These are phyloP conservation scores for Bubo scandiacus DNA, from an alignment of 2,113 vertebrate species.

Conservation along the genomic window DNA sequence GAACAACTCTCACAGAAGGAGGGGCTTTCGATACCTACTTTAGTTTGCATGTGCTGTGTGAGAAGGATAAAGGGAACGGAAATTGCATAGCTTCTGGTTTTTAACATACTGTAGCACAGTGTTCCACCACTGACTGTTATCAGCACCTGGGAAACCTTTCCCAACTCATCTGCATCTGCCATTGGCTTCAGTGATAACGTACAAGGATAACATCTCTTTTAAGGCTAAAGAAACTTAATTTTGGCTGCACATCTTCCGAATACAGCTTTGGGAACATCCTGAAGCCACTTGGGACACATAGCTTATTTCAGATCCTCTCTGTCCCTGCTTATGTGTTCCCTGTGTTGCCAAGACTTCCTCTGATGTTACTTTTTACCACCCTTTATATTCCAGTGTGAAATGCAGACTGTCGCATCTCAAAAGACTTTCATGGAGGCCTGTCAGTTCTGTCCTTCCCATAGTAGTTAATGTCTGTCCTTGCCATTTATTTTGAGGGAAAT, in stretches of 20 bases:
- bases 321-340: not conserved
- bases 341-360: not conserved
- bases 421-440: not conserved
- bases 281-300: fast-evolving
- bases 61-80: not conserved
- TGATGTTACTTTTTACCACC: not conserved
- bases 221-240: not conserved
- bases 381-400: not conserved
- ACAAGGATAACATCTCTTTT: not conserved
- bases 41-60: not conserved
- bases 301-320: not conserved
- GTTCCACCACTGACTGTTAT: not conserved
- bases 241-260: not conserved
- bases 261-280: not conserved
- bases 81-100: not conserved
- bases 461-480: not conserved
- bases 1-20: not conserved
- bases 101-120: fast-evolving
- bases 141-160: not conserved
- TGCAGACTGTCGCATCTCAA: not conserved
- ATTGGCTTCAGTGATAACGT: not conserved
- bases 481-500: not conserved
- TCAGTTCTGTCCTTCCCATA: not conserved
- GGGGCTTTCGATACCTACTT: not conserved
- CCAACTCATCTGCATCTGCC: not conserved